These are phyloP conservation scores for Morelia viridis DNA, from an alignment of 2,797 vertebrate genomes.

Conservation along the genomic window DNA sequence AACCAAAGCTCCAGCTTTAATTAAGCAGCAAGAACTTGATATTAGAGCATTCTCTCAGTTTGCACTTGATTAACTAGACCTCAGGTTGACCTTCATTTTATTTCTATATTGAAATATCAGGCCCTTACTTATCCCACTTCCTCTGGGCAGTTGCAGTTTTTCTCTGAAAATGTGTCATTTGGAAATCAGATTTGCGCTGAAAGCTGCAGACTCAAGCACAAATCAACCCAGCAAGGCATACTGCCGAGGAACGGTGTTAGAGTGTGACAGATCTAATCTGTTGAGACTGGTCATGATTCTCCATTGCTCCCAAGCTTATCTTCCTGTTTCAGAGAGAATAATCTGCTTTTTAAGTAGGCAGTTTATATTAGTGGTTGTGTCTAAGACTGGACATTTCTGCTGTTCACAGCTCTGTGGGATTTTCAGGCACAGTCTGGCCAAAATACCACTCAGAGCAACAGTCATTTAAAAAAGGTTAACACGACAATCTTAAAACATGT, in stretches of 20 bases:
- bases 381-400: not conserved
- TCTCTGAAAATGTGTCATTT: not conserved
- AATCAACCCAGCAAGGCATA: not conserved
- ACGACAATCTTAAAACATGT: not conserved
- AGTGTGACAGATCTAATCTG: not conserved
- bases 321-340: not conserved
- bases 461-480: not conserved
- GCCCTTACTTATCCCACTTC: slow-evolving; percentile 13
- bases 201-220: not conserved
- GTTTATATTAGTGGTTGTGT: not conserved
- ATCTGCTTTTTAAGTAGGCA: slow-evolving; percentile 11
- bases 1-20: slow-evolving; percentile 43
- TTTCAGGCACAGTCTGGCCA: not conserved
- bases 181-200: slow-evolving; percentile 3
- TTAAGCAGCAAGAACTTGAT: slow-evolving; percentile 42
- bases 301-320: not conserved
- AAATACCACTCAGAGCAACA: not conserved
- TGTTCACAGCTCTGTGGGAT: not conserved
- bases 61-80: slow-evolving; percentile 47
- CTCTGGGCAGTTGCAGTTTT: slow-evolving; percentile 33
- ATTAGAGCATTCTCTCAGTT: slow-evolving; percentile 17
- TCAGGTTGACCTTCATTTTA: slow-evolving; percentile 24
- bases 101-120: slow-evolving; percentile 34
- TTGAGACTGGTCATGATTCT: not conserved
- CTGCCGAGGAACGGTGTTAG: not conserved